Percentiles rank a stretch among this genome's conserved stretches.
Conservation (phyloP, 1,140 invertebrate genomes). For the Hyphantria cunea region DNA sequence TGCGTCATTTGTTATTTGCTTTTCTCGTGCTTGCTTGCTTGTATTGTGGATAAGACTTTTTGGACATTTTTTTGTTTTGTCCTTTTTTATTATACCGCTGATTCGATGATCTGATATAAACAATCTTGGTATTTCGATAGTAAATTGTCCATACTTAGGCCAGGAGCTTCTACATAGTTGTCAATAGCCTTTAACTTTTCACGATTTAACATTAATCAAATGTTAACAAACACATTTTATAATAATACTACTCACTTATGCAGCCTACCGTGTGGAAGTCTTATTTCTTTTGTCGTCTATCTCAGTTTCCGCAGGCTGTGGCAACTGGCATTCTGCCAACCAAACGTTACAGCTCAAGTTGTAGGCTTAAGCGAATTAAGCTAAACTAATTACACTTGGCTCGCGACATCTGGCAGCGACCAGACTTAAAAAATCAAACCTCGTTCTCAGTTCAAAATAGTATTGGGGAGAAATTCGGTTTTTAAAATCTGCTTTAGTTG, state of each 20-base stretch:
- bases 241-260: background rate
- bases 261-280: constrained; percentile 17
- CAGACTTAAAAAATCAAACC: constrained; percentile 11
- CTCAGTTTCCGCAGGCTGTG: constrained; percentile 38
- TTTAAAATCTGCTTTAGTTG: constrained; percentile 1
- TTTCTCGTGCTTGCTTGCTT: too few relatives aligned
- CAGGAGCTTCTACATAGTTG: too few relatives aligned
- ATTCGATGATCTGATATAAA: too few relatives aligned
- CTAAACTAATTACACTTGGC: constrained; percentile 20
- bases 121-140: too few relatives aligned
- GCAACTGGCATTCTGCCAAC: constrained; percentile 35
- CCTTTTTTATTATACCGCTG: too few relatives aligned
- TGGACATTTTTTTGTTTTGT: too few relatives aligned
- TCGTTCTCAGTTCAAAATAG: background rate
- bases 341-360: constrained; percentile 19
- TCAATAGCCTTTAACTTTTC: too few relatives aligned
- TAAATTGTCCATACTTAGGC: too few relatives aligned
- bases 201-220: too few relatives aligned
- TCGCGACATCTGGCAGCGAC: constrained; percentile 11
- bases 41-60: too few relatives aligned
- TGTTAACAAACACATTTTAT: background rate
- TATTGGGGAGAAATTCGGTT: background rate
- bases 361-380: constrained; percentile 17
- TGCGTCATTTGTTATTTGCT: too few relatives aligned
- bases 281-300: constrained; percentile 45